A percentile compares a stretch with the other conserved stretches of the same genome.
Conservation (phyloP, 2,113 vertebrate species). For the Scytalopus superciliaris region DNA sequence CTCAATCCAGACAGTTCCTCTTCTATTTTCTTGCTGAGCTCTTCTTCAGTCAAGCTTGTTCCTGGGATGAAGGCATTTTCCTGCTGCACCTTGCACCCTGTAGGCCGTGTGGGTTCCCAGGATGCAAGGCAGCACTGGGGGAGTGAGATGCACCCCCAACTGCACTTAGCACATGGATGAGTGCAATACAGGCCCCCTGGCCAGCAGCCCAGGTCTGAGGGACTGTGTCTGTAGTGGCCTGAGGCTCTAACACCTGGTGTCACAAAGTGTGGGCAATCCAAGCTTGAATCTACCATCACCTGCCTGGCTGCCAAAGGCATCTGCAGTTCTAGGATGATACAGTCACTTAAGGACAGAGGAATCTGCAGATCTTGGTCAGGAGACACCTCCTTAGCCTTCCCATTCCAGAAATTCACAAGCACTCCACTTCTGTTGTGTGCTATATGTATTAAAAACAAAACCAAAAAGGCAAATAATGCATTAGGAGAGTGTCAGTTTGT, state of each 20-base stretch:
- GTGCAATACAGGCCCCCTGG: background rate
- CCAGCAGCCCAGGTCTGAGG: background rate
- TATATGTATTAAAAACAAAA: background rate
- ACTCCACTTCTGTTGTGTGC: background rate
- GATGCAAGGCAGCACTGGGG: background rate
- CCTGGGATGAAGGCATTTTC: background rate
- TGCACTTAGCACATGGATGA: background rate
- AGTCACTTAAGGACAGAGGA: constrained; percentile 34
- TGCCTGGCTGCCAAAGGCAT: constrained; percentile 67
- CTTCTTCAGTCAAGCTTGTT: background rate
- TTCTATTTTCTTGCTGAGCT: constrained; percentile 24
- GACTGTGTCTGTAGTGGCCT: background rate
- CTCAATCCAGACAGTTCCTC: constrained; percentile 1
- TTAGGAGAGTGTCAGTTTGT: background rate
- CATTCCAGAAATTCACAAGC: constrained; percentile 75
- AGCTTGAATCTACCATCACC: constrained; percentile 55
- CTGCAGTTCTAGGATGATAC: constrained; percentile 69
- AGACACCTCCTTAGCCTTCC: constrained; percentile 59
- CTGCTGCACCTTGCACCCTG: background rate
- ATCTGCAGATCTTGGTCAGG: constrained; percentile 40
- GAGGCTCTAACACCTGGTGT: constrained; percentile 47
- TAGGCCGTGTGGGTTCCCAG: background rate
- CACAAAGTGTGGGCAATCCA: constrained; percentile 49
- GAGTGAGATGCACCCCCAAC: background rate
- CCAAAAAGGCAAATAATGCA: background rate